phyloP scores from a whole-genome alignment of 2,113 vertebrate species.

The Uropsilus gracilis region DNA sequence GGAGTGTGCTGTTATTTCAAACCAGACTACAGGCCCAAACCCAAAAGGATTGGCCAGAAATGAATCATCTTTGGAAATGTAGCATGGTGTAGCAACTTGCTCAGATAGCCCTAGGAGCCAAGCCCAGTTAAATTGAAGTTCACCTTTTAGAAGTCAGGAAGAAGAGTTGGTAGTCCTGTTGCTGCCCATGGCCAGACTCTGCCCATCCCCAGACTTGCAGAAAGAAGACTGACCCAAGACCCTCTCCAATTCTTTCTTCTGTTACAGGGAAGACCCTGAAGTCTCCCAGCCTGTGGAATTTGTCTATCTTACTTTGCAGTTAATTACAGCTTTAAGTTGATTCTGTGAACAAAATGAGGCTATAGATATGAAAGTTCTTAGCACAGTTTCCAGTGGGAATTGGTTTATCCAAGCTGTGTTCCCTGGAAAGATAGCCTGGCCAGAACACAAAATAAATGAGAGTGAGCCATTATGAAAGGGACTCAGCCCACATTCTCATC shows the following conservation, averaged over 20 bases:
- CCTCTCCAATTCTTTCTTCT: background rate
- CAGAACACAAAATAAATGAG: background rate
- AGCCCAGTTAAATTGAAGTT: background rate
- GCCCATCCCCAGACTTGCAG: background rate
- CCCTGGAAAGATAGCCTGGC: background rate
- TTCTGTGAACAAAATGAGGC: background rate
- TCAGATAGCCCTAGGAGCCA: background rate
- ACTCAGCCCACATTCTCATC: constrained; percentile 22
- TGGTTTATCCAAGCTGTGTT: background rate
- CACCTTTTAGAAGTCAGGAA: background rate
- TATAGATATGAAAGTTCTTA: background rate
- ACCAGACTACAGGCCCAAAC: background rate
- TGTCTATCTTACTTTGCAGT: background rate
- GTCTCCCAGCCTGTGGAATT: background rate
- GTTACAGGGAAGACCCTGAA: background rate
- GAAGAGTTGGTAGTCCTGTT: background rate
- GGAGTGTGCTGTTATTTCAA: constrained; percentile 17
- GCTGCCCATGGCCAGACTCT: too few relatives aligned
- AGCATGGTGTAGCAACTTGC: constrained; percentile 16
- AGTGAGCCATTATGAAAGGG: background rate
- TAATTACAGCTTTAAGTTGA: constrained; percentile 31
- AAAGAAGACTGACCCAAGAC: background rate
- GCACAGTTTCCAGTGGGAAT: background rate
- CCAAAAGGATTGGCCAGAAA: constrained; percentile 48
- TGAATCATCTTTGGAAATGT: constrained; percentile 35